Base-by-base conservation (phyloP, 2,888 invertebrate genomes). In the Tanypteryx hageni region DNA sequence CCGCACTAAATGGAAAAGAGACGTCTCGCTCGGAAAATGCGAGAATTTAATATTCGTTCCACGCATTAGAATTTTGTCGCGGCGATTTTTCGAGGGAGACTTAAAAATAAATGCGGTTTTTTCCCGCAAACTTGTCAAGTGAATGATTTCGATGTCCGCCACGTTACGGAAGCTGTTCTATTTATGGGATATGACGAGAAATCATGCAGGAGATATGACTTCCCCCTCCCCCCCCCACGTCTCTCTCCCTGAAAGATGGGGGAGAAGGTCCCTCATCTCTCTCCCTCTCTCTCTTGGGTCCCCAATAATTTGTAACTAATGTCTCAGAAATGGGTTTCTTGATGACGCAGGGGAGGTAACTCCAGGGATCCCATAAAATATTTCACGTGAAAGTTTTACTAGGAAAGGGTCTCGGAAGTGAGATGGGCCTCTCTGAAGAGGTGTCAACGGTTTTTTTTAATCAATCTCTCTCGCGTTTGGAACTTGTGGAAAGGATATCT, bases 261-360 rank as follows among this genome's bases (percentile, higher is more conserved):
- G 9, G 68, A 22, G 68, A 68, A 64, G 44, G 44, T 44, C 18
- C 68, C 68, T n/a, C 22, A 22, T 68, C 68, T 22, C 86, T 57
- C n/a, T 11, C 64, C 5, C 56, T 57, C n/a, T n/a, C 16, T 16
- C 61, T 61, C 86, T 31, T 16, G 31, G 86, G 86, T 89, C 89
- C 59, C 89, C 64, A 64, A 89, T 89, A 89, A 89, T 89, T 89
- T 64, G 89, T 89, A 64, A 89, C 89, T 89, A 89, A 89, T 89
- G 89, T 64, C 64, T 89, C 89, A 44, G 89, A 89, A 64, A 89
- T 89, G 89, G 89, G 89, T 89, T 89, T 89, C 89, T 89, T 89
- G 89, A 89, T 89, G 89, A 89, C 89, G 89, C 64, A 31, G 18
- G 89, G 89, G 89, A 89, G 64, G 64, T 44, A 44, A 64, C 89